A percentile compares a stretch with the other conserved stretches of the same genome.
Evolutionary conservation across 23 tunicate species (phyloP).

Genomic region (Aplidium turbinatum): DNA sequence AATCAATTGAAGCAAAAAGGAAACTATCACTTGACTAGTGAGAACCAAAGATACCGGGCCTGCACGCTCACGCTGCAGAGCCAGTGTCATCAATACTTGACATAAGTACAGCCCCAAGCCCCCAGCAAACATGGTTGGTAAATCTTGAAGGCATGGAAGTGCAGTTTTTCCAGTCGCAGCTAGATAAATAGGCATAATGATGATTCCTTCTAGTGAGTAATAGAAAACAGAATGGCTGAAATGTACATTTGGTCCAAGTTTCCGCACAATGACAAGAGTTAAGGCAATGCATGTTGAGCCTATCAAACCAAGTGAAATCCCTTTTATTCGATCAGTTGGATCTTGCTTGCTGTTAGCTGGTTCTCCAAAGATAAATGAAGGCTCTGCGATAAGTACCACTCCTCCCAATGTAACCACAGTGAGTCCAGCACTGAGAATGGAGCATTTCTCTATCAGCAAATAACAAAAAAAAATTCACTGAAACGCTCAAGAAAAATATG

Average conservation of each 20-base stretch:
- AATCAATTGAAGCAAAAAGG: conserved; percentile 24
- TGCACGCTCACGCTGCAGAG: conserved; percentile 35
- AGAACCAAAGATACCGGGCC: conserved; percentile 30
- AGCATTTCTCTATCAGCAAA: conserved; percentile 7
- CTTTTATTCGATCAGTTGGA: neutral
- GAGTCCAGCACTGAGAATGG: conserved; percentile 9
- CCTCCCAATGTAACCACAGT: conserved; percentile 22
- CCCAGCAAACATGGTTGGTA: conserved; percentile 5
- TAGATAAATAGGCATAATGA: conserved; percentile 4
- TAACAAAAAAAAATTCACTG: neutral
- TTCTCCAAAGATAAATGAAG: conserved; percentile 29
- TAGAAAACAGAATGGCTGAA: conserved; percentile 24
- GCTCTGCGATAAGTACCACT: conserved; percentile 31
- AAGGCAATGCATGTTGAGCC: neutral
- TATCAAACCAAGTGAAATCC: conserved; percentile 12
- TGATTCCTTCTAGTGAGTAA: conserved; percentile 5
- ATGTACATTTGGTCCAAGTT: conserved; percentile 29
- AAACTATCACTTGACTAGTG: conserved; percentile 35
- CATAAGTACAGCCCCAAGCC: neutral
- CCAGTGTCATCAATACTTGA: conserved; percentile 16
- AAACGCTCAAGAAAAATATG: no score
- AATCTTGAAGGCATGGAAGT: conserved; percentile 9
- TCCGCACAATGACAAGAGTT: conserved; percentile 4
- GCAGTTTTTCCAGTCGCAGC: conserved; percentile 2
- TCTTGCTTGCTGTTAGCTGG: neutral